These are phyloP conservation scores for Noctua janthe DNA, from an alignment of 2,888 invertebrate genomes.

Conservation along the genomic window DNA sequence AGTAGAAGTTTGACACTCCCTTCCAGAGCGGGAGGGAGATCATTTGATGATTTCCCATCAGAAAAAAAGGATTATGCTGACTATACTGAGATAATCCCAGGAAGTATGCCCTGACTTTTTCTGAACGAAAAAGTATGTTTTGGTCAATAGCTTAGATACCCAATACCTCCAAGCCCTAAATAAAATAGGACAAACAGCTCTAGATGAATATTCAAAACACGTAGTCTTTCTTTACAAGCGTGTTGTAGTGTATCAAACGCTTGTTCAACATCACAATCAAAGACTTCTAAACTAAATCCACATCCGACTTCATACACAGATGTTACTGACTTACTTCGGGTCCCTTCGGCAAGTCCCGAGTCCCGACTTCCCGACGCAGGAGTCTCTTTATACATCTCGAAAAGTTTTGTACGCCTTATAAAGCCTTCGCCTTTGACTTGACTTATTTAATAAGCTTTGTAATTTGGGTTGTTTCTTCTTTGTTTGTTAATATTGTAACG, in stretches of 20 bases:
- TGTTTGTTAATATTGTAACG: conserved; percentile 36
- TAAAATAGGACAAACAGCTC: background rate
- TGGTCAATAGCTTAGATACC: background rate
- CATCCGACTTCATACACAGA: conserved; percentile 26
- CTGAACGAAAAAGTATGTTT: background rate
- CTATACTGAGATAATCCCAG: background rate
- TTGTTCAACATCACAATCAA: conserved; percentile 40
- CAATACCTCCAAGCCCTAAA: no score
- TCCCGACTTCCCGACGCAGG: conserved; percentile 9
- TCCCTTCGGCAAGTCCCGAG: conserved; percentile 39
- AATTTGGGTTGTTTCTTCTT: conserved; percentile 46
- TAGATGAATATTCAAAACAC: background rate
- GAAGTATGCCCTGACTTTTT: background rate
- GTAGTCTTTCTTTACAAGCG: background rate
- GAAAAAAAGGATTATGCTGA: no score
- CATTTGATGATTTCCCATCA: no score
- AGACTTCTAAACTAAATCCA: conserved; percentile 34
- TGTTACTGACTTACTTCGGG: conserved; percentile 32
- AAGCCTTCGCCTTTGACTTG: conserved; percentile 41
- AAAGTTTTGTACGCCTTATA: conserved; percentile 31
- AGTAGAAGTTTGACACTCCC: no score
- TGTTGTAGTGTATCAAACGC: conserved; percentile 2
- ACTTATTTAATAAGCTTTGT: conserved; percentile 53
- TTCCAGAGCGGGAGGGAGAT: no score
- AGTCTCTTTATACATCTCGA: conserved; percentile 13